These are phyloP conservation scores for Irena cyanogastra DNA, from an alignment of 2,113 vertebrate genomes.

Conservation along the genomic window DNA sequence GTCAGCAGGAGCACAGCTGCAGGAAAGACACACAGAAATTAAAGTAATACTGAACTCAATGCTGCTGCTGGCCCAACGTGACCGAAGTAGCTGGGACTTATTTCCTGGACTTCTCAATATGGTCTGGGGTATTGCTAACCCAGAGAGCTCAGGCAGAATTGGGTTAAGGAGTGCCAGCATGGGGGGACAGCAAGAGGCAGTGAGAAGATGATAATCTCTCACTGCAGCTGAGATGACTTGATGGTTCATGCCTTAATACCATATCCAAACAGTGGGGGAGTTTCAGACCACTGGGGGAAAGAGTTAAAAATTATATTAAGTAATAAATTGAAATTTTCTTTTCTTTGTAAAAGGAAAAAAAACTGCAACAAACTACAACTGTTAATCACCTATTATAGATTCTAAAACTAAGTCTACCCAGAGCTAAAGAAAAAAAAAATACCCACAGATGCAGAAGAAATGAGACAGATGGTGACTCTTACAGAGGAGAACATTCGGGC, in stretches of 20 bases:
- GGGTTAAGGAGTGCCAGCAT: background rate
- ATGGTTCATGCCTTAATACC: background rate
- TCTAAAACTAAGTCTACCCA: background rate
- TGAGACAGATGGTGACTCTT: slow-evolving; percentile 1
- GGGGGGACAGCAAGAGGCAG: background rate
- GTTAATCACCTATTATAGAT: background rate
- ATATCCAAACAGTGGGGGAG: background rate
- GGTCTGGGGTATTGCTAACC: background rate
- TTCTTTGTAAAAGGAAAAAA: background rate
- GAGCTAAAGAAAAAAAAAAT: background rate
- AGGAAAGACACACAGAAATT: background rate
- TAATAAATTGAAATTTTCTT: background rate
- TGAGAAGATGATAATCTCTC: background rate
- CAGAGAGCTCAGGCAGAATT: background rate
- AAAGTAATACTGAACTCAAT: background rate
- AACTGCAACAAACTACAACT: background rate
- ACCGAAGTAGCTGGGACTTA: background rate
- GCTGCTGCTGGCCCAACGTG: background rate
- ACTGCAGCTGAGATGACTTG: background rate
- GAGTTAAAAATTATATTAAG: background rate
- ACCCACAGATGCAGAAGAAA: background rate
- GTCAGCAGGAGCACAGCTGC: background rate
- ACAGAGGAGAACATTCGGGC: background rate
- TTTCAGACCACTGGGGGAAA: background rate
- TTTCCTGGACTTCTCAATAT: background rate